Evolutionary conservation across 2,888 invertebrate genomes (phyloP), one percentile per base, ranked within the genome.

Genomic region (Drosophila subsilvestris): DNA sequence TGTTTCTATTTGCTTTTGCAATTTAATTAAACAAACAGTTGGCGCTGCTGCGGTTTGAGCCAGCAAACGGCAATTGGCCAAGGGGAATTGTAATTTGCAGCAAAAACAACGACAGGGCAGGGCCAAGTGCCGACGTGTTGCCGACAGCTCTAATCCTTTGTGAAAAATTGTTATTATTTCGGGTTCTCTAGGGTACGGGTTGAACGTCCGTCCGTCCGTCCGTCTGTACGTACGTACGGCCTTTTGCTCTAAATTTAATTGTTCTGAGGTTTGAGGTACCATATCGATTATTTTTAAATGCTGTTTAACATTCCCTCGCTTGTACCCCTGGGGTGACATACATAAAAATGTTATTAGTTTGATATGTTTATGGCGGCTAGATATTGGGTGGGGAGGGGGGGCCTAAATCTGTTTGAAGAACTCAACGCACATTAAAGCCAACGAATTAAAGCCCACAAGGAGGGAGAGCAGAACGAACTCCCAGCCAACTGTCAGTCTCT

Each of bases 141-240:
- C 70, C 78, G 82, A 85, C 85, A 85, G 72, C 74, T 76, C 68
- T 75, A 85, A 85, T 88, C 89, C 89, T 74, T 77, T 79, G 78
- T 82, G 88, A 89, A 85, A 89, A 85, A 85, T 89, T 85, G 89
- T 82, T 79, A 87, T 87, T 72, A 88, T 85, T 87, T 83, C 62
- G 78, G 85, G 67, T 29, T 32, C 67, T 58, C 55, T 57, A 42
- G 37, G 37, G 37, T 37, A 37, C 14, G 14, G 14, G 37, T 6
- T 37, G 37, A 37, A 37, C 14, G 6, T 37, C 37, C 37, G 37
- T 37, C 6, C 7, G 8, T 0, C 27, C 27, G 7, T 27, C 8
- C 8, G 27, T 27, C 27, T 8, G 8, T 27, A 7, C 2, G 27
- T 9, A 1, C 27, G 44, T 14, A 42, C 58, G 54, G 27, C 47